Base-by-base conservation (phyloP, 2,888 invertebrate species). In the Iphiclides podalirius region DNA sequence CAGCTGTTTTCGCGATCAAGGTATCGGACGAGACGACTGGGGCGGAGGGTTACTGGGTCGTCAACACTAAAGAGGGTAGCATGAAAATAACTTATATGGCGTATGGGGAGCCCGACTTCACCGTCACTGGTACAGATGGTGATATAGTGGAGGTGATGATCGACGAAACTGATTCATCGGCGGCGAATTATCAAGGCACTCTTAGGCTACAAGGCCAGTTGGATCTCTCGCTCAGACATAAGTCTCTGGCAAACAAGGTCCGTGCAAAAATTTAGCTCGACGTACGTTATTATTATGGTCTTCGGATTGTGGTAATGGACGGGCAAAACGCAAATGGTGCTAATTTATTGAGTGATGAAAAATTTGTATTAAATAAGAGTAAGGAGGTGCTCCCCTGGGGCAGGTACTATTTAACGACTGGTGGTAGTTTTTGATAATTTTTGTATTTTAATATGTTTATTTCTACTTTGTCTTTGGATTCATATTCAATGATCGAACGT, bases 161-260 rank as follows among this genome's bases (percentile, higher is more conserved):
- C 1, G 98, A 98, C 0, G 96, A 96, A 79, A 86, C 99, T 51
- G 97, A 98, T 75, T 96, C 96, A 0, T 98, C 98, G 75, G 97
- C 97, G 78, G 98, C 98, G 1, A 96, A 96, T 80, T 96, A 96
- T 91, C 96, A 98, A 80, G 98, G 98, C 11, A 98, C 98, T 81
- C 93, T 97, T 49, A 98, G 98, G 86, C 94, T 98, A 52, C 95
- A 97, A 75, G 98, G 98, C 23, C 98, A 98, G 75, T 97, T 98
- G 94, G 97, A 96, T 0, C 84, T 98, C 35, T 98, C 98, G 1
- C 95, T 98, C 94, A 98, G 98, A 76, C 93, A 95, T 15, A 95
- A 96, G 58, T 77, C 92, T 6, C 94, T 95, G 0, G 90, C 93
- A 1, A 90, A 91, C 31, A 93, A 93, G 66, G 94, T 96, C 28